Base-by-base conservation (phyloP, 2,888 invertebrate genomes). In the Drosophila tripunctata region DNA sequence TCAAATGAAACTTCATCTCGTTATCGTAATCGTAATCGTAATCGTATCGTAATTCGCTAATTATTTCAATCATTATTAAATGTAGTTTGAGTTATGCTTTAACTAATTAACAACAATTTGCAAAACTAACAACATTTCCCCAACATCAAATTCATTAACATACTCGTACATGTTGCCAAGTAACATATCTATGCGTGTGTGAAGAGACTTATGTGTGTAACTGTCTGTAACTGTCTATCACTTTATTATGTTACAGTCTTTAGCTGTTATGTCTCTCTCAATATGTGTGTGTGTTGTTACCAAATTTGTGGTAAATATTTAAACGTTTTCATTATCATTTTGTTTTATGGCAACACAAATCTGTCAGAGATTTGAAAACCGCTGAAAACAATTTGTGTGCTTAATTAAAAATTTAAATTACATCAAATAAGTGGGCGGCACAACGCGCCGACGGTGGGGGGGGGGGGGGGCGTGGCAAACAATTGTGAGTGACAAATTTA, bases 371-470 rank as follows among this genome's bases (percentile, higher is more conserved):
- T 79, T 85, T 75, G 58, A 48, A 73, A 79, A 82, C 79, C 86
- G 74, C 75, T 63, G 51, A 82, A 79, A 75, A 79, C 87, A 85
- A 85, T 87, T 85, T 82, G 86, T 75, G 71, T 77, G 86, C 86
- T 83, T 86, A 86, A 87, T 85, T 85, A 87, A 85, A 83, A 87
- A 87, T 85, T 87, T 87, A 86, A 87, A 85, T 85, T 87, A 78
- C 84, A 87, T 86, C 83, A 87, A 87, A 84, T 72, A 77, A 38
- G 36, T 21, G 27, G 40, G 33, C 6, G 30, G 44, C 2, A 5
- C 45, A 19, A 14, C n/a, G 43, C 31, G 43, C n/a, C n/a, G n/a
- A n/a, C n/a, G n/a, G n/a, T n/a, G n/a, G n/a, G n/a, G n/a, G n/a
- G n/a, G 5, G 10, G 5, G 10, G 5, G 38, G 43, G 50, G 48